Conservation (phyloP, 2,113 vertebrate species). For the Sitta europaea region DNA sequence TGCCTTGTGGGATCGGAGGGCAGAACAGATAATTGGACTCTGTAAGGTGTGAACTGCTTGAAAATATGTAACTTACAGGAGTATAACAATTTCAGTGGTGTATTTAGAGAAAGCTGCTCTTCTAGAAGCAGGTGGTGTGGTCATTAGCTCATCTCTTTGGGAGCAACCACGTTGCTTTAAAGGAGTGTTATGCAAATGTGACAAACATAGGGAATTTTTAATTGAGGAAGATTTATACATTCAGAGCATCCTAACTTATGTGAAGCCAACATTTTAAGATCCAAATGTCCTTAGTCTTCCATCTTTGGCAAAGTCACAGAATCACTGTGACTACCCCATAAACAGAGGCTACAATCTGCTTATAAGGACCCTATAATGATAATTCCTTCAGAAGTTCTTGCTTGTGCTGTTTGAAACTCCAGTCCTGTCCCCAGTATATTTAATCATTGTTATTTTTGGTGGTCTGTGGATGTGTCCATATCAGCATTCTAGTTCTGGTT, state of each 20-base stretch:
- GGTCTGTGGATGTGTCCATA: fast-evolving
- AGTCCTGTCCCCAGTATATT: not conserved
- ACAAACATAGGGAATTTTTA: not conserved
- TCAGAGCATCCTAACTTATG: not conserved
- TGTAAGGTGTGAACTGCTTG: not conserved
- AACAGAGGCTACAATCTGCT: not conserved
- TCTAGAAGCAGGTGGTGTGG: not conserved
- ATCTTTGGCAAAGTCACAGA: not conserved
- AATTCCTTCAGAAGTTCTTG: not conserved
- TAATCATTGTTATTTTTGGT: not conserved
- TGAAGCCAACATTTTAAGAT: not conserved
- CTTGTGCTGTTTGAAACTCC: not conserved
- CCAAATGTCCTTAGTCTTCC: not conserved
- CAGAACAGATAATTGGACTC: not conserved
- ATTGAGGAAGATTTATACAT: not conserved
- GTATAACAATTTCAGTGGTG: not conserved
- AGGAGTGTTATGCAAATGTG: not conserved
- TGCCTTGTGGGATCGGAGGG: not conserved
- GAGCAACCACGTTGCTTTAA: not conserved
- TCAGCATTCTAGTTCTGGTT: not conserved
- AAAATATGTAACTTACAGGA: not conserved
- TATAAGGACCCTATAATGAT: not conserved
- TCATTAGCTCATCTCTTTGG: not conserved
- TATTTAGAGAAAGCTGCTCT: not conserved
- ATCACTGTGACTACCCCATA: not conserved